Evolutionary conservation across 2,888 invertebrate species (phyloP), one percentile per base, ranked within the genome.

Genomic region (Caenorhabditis panamensis): DNA sequence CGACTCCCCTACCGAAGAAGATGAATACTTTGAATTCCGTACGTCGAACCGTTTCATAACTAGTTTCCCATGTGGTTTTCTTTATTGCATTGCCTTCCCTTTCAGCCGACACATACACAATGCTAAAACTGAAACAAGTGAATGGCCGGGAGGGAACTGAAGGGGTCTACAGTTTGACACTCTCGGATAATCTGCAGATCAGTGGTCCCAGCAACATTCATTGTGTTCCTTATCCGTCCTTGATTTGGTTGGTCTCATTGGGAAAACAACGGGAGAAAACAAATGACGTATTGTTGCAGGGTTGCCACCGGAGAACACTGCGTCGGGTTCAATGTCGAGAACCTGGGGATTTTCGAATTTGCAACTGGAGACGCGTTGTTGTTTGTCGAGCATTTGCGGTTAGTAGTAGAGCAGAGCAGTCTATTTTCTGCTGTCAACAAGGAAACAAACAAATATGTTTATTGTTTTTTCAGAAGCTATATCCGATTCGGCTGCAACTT

Each of bases 221-320:
- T 47, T 73, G 67, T 36, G 68, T 84, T 22, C 69, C 82, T 37
- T 84, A 82, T 28, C 28, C 64, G 13, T 64, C 82, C 8, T 16
- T 84, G n/a, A 22, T 71, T 8, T 84, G 84, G 83, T 81, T 37
- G n/a, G 66, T 53, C 20, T 22, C 47, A 6, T 11, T 2, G 6
- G 6, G 13, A 6, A 11, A 11, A n/a, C n/a, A n/a, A n/a, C n/a
- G n/a, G n/a, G n/a, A n/a, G 41, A 11, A 6, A 41, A 41, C 41
- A 41, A 13, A n/a, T 47, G 47, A 47, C 20, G 18, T 20, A 2
- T n/a, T 72, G 13, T 20, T 79, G 64, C 63, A 82, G 84, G 84
- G 78, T 84, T 41, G 82, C 76, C 16, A 79, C 84, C 20, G 84
- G 84, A 22, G 84, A 84, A 54, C 82, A 81, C 44, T 84, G 84